A percentile compares a stretch with the other conserved stretches of the same genome.
Conservation (phyloP, 2,797 vertebrate genomes). For the Botia kubotai region DNA sequence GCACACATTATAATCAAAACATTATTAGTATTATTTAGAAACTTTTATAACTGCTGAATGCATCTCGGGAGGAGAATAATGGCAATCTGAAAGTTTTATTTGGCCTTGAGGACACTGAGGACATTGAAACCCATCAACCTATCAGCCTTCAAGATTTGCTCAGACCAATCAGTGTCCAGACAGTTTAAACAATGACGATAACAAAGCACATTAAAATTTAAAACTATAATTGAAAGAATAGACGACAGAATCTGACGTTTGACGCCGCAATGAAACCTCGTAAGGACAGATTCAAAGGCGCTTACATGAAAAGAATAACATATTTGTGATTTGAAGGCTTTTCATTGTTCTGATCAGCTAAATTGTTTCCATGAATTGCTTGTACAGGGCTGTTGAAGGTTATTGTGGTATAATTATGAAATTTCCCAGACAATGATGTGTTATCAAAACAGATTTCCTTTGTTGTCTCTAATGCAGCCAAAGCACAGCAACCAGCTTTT, state of each 20-base stretch:
- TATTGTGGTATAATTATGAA: too few species aligned
- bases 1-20: background rate
- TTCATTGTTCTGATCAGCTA: background rate
- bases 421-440: too few species aligned
- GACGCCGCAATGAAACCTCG: background rate
- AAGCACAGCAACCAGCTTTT: too few species aligned
- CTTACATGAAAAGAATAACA: background rate
- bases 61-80: slow-evolving; percentile 2
- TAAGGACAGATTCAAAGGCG: background rate
- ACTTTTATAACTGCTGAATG: slow-evolving; percentile 14
- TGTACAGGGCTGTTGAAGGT: background rate
- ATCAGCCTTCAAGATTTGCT: background rate
- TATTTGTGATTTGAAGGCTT: background rate
- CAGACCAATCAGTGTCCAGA: slow-evolving; percentile 17
- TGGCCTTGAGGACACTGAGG: slow-evolving; percentile 10
- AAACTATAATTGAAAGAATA: slow-evolving; percentile 26
- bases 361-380: background rate
- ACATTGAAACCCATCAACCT: slow-evolving; percentile 11
- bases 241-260: background rate
- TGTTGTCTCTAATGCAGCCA: background rate
- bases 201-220: slow-evolving; percentile 25
- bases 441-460: background rate
- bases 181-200: slow-evolving; percentile 23
- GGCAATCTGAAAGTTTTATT: slow-evolving; percentile 1
- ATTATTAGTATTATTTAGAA: slow-evolving; percentile 22